A percentile compares a stretch with the other conserved stretches of the same genome.
These are phyloP conservation scores for Bombus pascuorum DNA, from an alignment of 1,140 invertebrate species.

Conservation along the genomic window DNA sequence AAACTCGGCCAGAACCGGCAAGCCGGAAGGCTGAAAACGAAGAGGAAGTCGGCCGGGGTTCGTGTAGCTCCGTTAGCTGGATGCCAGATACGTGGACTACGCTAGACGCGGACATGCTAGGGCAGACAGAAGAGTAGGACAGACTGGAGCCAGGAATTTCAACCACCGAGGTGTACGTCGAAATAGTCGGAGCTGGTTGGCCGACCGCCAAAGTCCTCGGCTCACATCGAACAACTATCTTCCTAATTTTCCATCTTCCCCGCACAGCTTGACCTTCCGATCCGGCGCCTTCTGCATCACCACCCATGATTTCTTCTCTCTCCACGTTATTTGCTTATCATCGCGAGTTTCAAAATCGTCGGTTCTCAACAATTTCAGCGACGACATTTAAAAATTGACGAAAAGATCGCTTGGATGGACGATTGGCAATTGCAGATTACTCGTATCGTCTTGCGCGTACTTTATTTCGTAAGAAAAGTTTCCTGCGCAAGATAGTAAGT, in stretches of 20 bases:
- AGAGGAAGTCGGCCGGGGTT: background rate
- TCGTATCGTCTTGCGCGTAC: no score
- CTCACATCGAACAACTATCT: slow-evolving; percentile 60
- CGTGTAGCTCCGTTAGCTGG: background rate
- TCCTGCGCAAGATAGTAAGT: no score
- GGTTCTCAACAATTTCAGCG: background rate
- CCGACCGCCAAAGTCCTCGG: slow-evolving; percentile 58
- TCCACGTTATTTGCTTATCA: background rate
- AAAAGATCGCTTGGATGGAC: no score
- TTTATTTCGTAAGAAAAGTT: no score
- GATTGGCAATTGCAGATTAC: no score
- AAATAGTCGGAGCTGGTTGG: slow-evolving; percentile 52
- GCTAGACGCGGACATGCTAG: background rate
- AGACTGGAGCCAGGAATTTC: slow-evolving; percentile 44
- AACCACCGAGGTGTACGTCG: background rate
- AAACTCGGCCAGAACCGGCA: slow-evolving; percentile 16
- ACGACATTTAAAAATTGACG: background rate
- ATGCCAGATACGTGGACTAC: background rate
- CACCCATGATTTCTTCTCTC: background rate
- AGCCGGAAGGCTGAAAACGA: slow-evolving; percentile 29
- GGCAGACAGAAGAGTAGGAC: slow-evolving; percentile 10
- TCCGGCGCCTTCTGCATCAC: background rate
- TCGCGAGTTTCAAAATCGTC: background rate
- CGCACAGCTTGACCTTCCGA: slow-evolving; percentile 24
- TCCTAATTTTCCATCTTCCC: slow-evolving; percentile 62